These are phyloP conservation scores for Drosophila ercepeae DNA, from an alignment of 1,140 invertebrate genomes.

Conservation along the genomic window DNA sequence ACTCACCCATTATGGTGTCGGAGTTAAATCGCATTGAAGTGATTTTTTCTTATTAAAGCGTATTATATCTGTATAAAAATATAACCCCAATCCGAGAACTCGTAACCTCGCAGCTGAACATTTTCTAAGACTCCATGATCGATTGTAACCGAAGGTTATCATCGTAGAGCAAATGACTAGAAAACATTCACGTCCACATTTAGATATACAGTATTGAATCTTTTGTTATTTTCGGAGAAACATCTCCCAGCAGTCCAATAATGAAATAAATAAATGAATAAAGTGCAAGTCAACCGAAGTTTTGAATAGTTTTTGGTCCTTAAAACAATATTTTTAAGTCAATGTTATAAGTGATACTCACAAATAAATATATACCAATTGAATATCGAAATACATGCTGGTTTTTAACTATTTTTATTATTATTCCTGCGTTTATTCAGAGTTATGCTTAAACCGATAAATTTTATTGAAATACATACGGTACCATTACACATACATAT, in stretches of 20 bases:
- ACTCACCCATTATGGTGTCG: conserved; percentile 15
- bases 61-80: conserved; percentile 28
- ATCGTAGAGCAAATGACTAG: neutral
- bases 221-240: conserved; percentile 59
- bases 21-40: conserved; percentile 38
- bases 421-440: conserved; percentile 80
- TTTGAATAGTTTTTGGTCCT: too few relatives aligned
- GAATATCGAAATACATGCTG: conserved; percentile 27
- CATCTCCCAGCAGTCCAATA: conserved; percentile 8
- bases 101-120: conserved; percentile 23
- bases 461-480: conserved; percentile 64
- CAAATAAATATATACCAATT: too few relatives aligned
- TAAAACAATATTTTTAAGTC: too few relatives aligned
- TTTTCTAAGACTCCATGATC: neutral
- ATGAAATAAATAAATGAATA: conserved; percentile 22
- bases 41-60: conserved; percentile 23
- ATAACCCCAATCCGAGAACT: conserved; percentile 27
- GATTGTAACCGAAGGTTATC: conserved; percentile 21
- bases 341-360: too few relatives aligned
- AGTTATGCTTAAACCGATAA: conserved; percentile 73
- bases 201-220: conserved; percentile 55
- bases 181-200: too few relatives aligned
- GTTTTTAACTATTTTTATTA: conserved; percentile 64
- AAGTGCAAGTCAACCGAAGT: neutral
- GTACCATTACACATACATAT: conserved; percentile 64